Evolutionary conservation across 2,113 vertebrate genomes (phyloP), one percentile per base, ranked within the genome.

Genomic region (Cololabis saira): DNA sequence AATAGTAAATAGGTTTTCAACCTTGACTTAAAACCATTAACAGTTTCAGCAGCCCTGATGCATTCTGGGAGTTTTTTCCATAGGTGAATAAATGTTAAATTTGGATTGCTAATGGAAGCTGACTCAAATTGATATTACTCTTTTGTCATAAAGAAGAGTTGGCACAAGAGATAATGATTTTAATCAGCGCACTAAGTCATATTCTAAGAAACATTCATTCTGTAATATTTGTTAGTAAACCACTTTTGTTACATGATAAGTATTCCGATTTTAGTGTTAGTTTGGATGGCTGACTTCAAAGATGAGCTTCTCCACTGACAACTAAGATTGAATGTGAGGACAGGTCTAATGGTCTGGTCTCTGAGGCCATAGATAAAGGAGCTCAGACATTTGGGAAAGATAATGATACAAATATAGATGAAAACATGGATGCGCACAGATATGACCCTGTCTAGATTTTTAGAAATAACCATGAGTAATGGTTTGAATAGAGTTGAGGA

Each of bases 291-390:
- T 37, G 6, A 16, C 13, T 7, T 37, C 30, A 37, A 16, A 22
- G 10, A 19, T 0, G 37, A 24, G 15, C 14, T 4, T 59, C 40
- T 43, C 33, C 55, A 30, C 40, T n/a, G 40, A 47, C 63, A 72
- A 55, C 60, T 56, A 19, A 78, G 51, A 12, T 76, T 47, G 13
- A 73, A 14, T 12, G 80, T 8, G 13, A 85, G 44, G 33, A 70
- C 12, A 1, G 55, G 18, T 45, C 70, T 69, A 54, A 89, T 85
- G 0, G 51, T 80, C 16, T 40, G 16, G 40, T 63, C 49, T 52
- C 61, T 52, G 11, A 63, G 61, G 7, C 48, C 61, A 13, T 63
- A 63, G 37, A 63, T 52, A 11, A 63, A 49, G 48, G 33, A 63
- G 16, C 37, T 63, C 8, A 63, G 19, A 63, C 61, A 63, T 52